Evolutionary conservation across 2,888 invertebrate species (phyloP), one percentile per base, ranked within the genome.

Genomic region (Acrobasis consociella): DNA sequence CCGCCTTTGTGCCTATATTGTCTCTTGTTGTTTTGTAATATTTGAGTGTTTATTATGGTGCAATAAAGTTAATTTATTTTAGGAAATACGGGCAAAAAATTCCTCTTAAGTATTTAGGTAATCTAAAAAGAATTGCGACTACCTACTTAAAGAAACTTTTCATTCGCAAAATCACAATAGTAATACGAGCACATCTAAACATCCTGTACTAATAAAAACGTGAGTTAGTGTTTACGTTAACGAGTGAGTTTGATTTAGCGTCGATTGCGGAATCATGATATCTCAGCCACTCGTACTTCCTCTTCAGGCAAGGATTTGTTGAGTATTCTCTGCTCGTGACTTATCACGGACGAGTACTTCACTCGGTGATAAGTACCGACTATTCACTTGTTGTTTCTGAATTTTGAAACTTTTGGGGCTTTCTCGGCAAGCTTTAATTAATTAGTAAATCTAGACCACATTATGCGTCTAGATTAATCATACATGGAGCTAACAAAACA

Each of bases 191-290:
- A 49, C 42, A 64, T 58, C 37, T 60, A 65, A 64, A 64, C 46
- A 55, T 38, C 62, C 37, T 51, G 52, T 39, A 60, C 65, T 63
- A 59, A 65, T 72, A 68, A 75, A 78, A 80, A 69, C 77, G 73
- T 79, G 74, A 78, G 69, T 64, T 69, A 68, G 71, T 75, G 70
- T 76, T 77, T 78, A 77, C 70, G 69, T 69, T 77, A 80, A 78
- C 66, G 69, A 79, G 77, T 75, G 74, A 72, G 71, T 73, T 75
- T 78, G 74, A 81, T 80, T 71, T 76, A 78, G 74, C 74, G 76
- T 75, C 72, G 77, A 78, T 77, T 76, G 77, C 74, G 65, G 67
- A 78, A 76, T 81, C 79, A 83, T 78, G 77, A 78, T 75, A 69
- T 71, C 71, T 72, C 70, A 75, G 74, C 67, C 68, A 68, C 69